A percentile compares a stretch with the other conserved stretches of the same genome.
These are phyloP conservation scores for Danio aesculapii DNA, from an alignment of 2,797 vertebrate genomes.

Conservation along the genomic window DNA sequence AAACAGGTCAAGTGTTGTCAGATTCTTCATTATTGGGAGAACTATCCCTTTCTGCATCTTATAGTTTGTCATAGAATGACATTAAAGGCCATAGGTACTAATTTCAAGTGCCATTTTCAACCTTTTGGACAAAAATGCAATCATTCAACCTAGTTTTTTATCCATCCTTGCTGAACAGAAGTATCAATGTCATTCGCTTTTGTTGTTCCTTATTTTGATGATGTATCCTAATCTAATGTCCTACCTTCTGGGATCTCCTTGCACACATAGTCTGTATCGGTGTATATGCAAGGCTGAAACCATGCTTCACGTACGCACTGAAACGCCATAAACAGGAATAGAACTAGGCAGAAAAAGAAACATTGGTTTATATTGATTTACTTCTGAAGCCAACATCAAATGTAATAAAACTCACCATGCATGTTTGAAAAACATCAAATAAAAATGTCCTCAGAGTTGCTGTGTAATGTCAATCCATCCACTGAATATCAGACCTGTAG, in stretches of 20 bases:
- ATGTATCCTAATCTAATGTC: too few species aligned
- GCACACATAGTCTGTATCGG: constrained; percentile 63
- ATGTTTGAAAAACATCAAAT: constrained; percentile 54
- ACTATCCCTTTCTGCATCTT: too few species aligned
- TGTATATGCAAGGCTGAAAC: constrained; percentile 44
- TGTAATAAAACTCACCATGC: constrained; percentile 67
- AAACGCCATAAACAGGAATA: constrained; percentile 56
- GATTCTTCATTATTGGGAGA: too few species aligned
- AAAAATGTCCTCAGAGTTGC: background rate
- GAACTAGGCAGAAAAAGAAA: constrained; percentile 44
- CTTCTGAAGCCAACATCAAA: background rate
- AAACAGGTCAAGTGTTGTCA: too few species aligned
- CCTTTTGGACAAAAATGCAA: too few species aligned
- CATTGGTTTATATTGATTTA: background rate
- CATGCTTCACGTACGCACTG: constrained; percentile 38
- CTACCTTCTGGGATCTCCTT: constrained; percentile 65
- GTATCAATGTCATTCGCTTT: too few species aligned
- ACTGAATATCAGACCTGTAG: constrained; percentile 48
- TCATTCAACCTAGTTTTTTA: too few species aligned
- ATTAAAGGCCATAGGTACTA: too few species aligned
- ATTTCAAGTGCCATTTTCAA: too few species aligned
- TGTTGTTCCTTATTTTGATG: too few species aligned
- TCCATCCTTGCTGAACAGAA: too few species aligned
- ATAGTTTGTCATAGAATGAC: too few species aligned
- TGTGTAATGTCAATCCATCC: constrained; percentile 12